A percentile compares a stretch with the other conserved stretches of the same genome.
Evolutionary conservation across 1,140 invertebrate species (phyloP).

Genomic region (Drosophila micromelanica): DNA sequence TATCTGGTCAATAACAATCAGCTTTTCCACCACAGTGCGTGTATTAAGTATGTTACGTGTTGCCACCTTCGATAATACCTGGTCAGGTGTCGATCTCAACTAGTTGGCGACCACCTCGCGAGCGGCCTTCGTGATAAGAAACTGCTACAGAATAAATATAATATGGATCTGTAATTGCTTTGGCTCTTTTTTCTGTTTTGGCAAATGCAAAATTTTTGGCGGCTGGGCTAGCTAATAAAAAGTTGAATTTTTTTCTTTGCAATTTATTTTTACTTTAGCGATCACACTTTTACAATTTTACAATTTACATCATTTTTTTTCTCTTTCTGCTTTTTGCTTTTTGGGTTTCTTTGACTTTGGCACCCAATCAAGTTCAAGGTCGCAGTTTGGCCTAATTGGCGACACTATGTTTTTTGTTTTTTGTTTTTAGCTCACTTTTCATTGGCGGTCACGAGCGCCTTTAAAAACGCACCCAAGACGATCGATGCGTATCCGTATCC

Average conservation of each 20-base stretch:
- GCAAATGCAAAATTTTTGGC: constrained; percentile 64
- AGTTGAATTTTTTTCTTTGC: constrained; percentile 16
- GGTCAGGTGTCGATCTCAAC: constrained; percentile 10
- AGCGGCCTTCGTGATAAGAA: constrained; percentile 34
- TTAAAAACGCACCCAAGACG: not conserved
- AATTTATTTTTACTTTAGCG: constrained; percentile 40
- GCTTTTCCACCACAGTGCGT: not conserved
- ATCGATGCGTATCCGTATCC: not conserved
- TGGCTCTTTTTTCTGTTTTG: constrained; percentile 18
- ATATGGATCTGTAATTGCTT: constrained; percentile 18
- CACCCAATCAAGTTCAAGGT: constrained; percentile 40
- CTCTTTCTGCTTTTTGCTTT: not conserved
- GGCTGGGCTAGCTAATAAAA: constrained; percentile 30
- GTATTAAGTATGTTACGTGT: not conserved
- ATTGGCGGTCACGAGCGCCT: not conserved
- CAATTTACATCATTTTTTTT: constrained; percentile 13
- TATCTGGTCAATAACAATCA: not conserved
- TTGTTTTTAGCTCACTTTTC: constrained; percentile 10
- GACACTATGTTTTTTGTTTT: too few species aligned
- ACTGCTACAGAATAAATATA: constrained; percentile 22
- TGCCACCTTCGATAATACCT: not conserved
- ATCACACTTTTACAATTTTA: not conserved
- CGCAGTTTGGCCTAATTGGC: not conserved
- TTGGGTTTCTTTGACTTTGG: constrained; percentile 24
- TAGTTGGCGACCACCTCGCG: constrained; percentile 4